A percentile compares a stretch with the other conserved stretches of the same genome.
Conservation (phyloP, 2,888 invertebrate species). For the Dicyrtoma fusca region DNA sequence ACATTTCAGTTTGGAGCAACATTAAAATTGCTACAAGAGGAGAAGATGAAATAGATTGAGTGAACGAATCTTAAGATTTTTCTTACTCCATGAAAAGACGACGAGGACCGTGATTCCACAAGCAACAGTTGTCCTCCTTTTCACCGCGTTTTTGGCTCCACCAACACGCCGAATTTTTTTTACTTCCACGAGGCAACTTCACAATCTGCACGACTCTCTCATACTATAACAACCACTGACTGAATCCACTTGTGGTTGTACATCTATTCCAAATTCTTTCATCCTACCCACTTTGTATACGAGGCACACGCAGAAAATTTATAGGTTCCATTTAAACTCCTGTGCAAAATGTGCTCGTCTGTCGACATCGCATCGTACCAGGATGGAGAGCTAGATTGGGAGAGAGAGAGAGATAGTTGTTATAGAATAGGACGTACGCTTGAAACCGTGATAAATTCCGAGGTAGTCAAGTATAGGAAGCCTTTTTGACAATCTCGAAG, state of each 20-base stretch:
- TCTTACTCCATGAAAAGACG: constrained; percentile 21
- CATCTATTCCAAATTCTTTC: not conserved
- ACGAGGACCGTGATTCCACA: constrained; percentile 6
- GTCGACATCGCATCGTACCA: too few species aligned
- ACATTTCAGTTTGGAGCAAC: not conserved
- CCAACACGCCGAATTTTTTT: constrained; percentile 32
- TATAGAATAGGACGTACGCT: too few species aligned
- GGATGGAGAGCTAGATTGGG: too few species aligned
- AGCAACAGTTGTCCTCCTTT: constrained; percentile 48
- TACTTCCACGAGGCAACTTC: constrained; percentile 33
- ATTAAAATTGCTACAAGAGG: too few species aligned
- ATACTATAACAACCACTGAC: constrained; percentile 17
- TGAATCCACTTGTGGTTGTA: constrained; percentile 12
- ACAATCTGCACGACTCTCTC: not conserved
- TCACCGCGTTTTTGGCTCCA: constrained; percentile 35
- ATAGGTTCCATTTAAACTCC: constrained; percentile 5
- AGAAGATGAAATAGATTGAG: not conserved
- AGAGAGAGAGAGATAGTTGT: too few species aligned
- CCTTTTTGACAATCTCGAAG: too few species aligned
- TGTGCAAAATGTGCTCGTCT: too few species aligned
- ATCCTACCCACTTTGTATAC: too few species aligned
- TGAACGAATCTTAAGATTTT: constrained; percentile 14
- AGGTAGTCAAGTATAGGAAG: too few species aligned
- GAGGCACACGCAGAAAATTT: constrained; percentile 2
- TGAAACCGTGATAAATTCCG: too few species aligned